Percentiles rank a stretch among this genome's conserved stretches.
phyloP scores from a whole-genome alignment of 2,797 vertebrate genomes.

The Argentina silus region DNA sequence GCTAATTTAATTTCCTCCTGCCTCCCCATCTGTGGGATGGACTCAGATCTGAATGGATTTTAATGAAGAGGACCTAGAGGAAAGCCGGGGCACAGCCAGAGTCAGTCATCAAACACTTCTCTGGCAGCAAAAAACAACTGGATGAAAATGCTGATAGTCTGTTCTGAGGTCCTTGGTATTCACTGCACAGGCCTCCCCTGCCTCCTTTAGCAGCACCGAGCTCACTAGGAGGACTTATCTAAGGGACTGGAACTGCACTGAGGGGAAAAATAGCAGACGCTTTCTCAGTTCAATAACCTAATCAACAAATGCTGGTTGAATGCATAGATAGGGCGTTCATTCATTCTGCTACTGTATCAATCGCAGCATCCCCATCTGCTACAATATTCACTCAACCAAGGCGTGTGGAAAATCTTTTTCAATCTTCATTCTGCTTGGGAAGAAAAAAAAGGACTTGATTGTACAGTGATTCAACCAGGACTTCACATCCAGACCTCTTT shows the following conservation, averaged over 20 bases:
- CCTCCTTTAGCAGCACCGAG: not conserved
- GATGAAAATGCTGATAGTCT: not conserved
- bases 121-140: not conserved
- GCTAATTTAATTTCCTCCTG: not conserved
- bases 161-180: not conserved
- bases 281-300: not conserved
- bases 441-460: not conserved
- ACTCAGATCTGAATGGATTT: not conserved
- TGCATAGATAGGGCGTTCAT: not conserved
- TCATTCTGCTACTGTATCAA: not conserved
- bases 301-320: not conserved
- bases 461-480: not conserved
- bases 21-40: not conserved
- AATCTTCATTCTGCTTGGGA: not conserved
- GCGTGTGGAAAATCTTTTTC: not conserved
- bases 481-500: not conserved
- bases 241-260: not conserved
- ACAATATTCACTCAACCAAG: not conserved
- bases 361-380: not conserved
- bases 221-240: not conserved
- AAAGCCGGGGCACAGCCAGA: no score
- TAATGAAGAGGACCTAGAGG: not conserved
- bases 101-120: conserved; percentile 6
- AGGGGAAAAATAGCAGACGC: not conserved
- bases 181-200: not conserved